These are phyloP conservation scores for Ligdia adustata DNA, from an alignment of 2,888 invertebrate genomes.

Conservation along the genomic window DNA sequence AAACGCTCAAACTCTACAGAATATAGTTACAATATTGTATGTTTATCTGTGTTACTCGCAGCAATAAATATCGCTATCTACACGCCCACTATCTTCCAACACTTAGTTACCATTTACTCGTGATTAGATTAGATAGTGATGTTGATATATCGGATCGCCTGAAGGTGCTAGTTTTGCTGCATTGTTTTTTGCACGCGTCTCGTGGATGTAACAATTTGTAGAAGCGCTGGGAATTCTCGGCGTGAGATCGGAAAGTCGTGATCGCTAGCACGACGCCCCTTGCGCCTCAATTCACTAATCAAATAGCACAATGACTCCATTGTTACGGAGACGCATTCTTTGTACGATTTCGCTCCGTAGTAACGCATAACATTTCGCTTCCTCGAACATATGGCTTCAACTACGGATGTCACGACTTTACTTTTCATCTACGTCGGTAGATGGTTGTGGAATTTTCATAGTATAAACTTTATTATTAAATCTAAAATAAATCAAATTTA, in stretches of 20 bases:
- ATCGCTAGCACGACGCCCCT: conserved; percentile 66
- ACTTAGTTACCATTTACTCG: conserved; percentile 31
- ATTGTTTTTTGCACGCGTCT: conserved; percentile 53
- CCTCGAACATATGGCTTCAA: conserved; percentile 37
- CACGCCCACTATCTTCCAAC: conserved; percentile 25
- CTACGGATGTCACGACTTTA: too few species aligned
- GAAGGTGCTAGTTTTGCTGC: conserved; percentile 31
- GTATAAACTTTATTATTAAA: too few species aligned
- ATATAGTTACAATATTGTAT: conserved; percentile 8
- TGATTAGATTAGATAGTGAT: conserved; percentile 36
- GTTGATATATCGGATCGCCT: conserved; percentile 29
- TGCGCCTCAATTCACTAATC: conserved; percentile 67
- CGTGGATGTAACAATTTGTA: conserved; percentile 58
- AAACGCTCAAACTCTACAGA: conserved; percentile 7
- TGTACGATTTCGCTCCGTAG: conserved; percentile 57
- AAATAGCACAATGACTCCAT: conserved; percentile 71
- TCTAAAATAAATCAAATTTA: background rate
- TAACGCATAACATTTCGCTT: conserved; percentile 48
- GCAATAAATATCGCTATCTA: conserved; percentile 26
- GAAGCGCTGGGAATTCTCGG: conserved; percentile 63
- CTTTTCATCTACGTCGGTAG: too few species aligned
- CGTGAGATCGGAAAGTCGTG: conserved; percentile 75
- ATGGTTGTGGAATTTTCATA: too few species aligned
- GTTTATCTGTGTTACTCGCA: conserved; percentile 20
- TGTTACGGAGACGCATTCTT: conserved; percentile 60